Conservation (phyloP, 2,888 invertebrate species). For the Gnatocerus cornutus region DNA sequence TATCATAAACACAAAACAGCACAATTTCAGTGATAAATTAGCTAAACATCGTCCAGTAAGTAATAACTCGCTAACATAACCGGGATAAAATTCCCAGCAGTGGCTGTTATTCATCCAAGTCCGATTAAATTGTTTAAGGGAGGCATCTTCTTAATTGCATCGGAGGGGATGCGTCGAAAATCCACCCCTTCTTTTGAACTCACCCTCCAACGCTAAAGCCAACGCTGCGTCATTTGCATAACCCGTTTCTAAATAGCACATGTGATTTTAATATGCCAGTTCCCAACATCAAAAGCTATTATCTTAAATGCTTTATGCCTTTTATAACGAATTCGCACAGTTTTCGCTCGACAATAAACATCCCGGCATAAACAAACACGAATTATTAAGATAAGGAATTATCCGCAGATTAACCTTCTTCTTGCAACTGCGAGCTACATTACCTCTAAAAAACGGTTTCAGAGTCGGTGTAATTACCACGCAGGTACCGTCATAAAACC, state of each 20-base stretch:
- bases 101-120: slow-evolving; percentile 10
- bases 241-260: slow-evolving; percentile 55
- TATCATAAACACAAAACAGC: slow-evolving; percentile 18
- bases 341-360: slow-evolving; percentile 37
- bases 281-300: slow-evolving; percentile 59
- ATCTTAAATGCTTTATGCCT: slow-evolving; percentile 59
- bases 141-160: slow-evolving; percentile 45
- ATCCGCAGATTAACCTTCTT: slow-evolving; percentile 22
- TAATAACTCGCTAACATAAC: slow-evolving; percentile 21
- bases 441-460: slow-evolving; percentile 1
- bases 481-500: slow-evolving; percentile 10
- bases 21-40: slow-evolving; percentile 36
- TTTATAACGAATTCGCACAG: slow-evolving; percentile 55
- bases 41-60: slow-evolving; percentile 28
- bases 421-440: neutral
- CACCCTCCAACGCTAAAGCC: slow-evolving; percentile 22
- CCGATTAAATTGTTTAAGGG: slow-evolving; percentile 30
- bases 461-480: slow-evolving; percentile 4
- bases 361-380: slow-evolving; percentile 25
- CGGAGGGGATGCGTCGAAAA: slow-evolving; percentile 44
- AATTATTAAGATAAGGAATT: slow-evolving; percentile 31
- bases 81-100: slow-evolving; percentile 34
- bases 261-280: slow-evolving; percentile 59
- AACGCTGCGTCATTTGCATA: slow-evolving; percentile 52
- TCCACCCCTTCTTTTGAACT: slow-evolving; percentile 47